Conservation (phyloP, 2,888 invertebrate genomes). For the Xanthostigma xanthostigma region DNA sequence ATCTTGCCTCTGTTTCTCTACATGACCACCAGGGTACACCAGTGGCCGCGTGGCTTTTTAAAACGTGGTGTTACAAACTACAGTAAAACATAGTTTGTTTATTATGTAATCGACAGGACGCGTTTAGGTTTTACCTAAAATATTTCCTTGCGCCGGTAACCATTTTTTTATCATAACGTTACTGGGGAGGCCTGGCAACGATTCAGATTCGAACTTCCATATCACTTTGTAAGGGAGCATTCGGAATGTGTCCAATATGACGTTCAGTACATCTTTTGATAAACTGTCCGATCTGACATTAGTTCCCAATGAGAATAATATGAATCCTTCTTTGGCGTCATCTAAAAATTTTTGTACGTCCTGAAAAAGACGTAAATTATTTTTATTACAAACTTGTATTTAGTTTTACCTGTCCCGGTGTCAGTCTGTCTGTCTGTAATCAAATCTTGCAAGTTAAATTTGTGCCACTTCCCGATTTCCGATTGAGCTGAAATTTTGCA, state of each 20-base stretch:
- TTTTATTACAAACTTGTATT: no score
- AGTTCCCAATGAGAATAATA: conserved; percentile 24
- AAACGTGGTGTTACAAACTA: no score
- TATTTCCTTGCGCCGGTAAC: conserved; percentile 24
- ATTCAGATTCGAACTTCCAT: conserved; percentile 22
- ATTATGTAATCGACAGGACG: no score
- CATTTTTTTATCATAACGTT: conserved; percentile 24
- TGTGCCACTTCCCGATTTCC: no score
- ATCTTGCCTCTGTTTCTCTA: no score
- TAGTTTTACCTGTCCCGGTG: no score
- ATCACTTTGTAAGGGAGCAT: conserved; percentile 22
- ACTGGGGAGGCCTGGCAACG: conserved; percentile 17
- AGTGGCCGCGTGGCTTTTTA: no score
- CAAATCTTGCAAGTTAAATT: no score
- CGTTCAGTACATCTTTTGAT: conserved; percentile 13
- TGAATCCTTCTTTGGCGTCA: conserved; percentile 19
- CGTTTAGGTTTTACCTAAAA: conserved; percentile 18
- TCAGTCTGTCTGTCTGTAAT: no score
- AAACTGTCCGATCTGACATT: conserved; percentile 18
- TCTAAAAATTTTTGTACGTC: conserved; percentile 19
- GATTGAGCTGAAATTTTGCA: no score
- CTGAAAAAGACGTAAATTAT: conserved; percentile 6
- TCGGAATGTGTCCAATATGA: conserved; percentile 20
- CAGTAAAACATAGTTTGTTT: no score
- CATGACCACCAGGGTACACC: no score